Evolutionary conservation across 2,888 invertebrate species (phyloP), one percentile per base, ranked within the genome.

Genomic region (Galeopsomyia nigrocyanea): DNA sequence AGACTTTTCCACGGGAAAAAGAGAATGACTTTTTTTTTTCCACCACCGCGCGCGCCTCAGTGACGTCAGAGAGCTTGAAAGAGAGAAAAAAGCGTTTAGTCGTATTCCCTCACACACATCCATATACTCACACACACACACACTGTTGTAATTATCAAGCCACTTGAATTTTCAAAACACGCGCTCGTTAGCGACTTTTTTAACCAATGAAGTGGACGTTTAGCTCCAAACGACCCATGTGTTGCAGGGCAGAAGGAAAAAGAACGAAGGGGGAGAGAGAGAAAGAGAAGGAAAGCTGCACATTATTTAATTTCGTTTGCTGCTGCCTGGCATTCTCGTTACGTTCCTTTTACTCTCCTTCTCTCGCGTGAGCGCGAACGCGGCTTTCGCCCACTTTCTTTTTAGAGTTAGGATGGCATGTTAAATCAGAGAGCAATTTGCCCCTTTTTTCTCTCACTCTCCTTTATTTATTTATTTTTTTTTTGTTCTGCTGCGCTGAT

Each of bases 91-190:
- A 53, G 39, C 56, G 58, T 64, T 69, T 64, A 64, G 60, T 46
- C 21, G 21, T 13, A 51, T 19, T 17, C 51, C n/a, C 51, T 17
- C 51, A 1, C 51, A n/a, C 51, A n/a, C 51, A n/a, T 9, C 1
- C 51, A 51, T 10, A 51, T 1, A 51, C n/a, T 6, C 51, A 51
- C 16, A 51, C 51, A 51, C 16, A 51, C 16, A 19, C 7, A 51
- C n/a, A 51, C 60, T n/a, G 46, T 64, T 66, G 66, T 63, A 73
- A 73, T 66, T 70, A 74, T 74, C 60, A 60, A 63, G 70, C 70
- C 67, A 67, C 74, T 74, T 58, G 70, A 71, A 71, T 74, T 74
- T 74, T 74, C 67, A 68, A 71, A 68, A 71, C 64, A 64, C 68
- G 68, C 71, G 56, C 71, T 74, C 74, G 71, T 74, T 71, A 71